Evolutionary conservation across 2,113 vertebrate species (phyloP), one percentile per base, ranked within the genome.

Genomic region (Trematocara zebra): DNA sequence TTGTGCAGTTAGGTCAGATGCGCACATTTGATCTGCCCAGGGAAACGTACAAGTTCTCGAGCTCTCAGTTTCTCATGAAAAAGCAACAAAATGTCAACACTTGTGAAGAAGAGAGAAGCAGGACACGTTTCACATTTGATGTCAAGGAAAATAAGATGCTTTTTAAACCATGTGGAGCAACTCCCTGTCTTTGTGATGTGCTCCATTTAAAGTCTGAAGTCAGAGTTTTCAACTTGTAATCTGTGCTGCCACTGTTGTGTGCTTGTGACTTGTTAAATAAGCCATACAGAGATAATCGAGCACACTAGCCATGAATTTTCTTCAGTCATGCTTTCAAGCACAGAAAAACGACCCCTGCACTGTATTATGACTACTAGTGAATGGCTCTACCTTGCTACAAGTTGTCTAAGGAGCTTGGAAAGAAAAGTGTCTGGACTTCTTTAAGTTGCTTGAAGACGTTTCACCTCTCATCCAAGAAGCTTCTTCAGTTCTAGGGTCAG

Each of bases 81-180:
- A 64, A 64, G 31, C 31, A 37, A 37, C 59, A 64, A 64, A 64
- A 64, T 64, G 59, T 7, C 31, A 64, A 64, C 17, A 64, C 59
- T 64, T 64, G 17, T 64, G 10, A 35, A 35, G 6, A 64, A 64
- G 59, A n/a, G 31, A 64, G 17, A 3, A 61, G 31, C 31, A 9
- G 26, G 14, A 33, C 56, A 1, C 5, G 2, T 35, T 64, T 64
- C 31, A 64, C 59, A n/a, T 35, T 64, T 64, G 59, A 35, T 64
- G 17, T 61, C 57, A 61, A 35, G 9, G 17, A 35, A 61, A 64
- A 64, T n/a, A 64, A 35, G 59, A 64, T 64, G 59, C 59, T 35
- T 35, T 35, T 35, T 64, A 0, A 64, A 64, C 31, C 31, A 35
- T 5, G 59, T 64, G 17, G 57, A 2, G 31, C 17, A 61, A n/a